phyloP scores from a whole-genome alignment of 2,888 invertebrate genomes.

The Hydrotaea diabolus region DNA sequence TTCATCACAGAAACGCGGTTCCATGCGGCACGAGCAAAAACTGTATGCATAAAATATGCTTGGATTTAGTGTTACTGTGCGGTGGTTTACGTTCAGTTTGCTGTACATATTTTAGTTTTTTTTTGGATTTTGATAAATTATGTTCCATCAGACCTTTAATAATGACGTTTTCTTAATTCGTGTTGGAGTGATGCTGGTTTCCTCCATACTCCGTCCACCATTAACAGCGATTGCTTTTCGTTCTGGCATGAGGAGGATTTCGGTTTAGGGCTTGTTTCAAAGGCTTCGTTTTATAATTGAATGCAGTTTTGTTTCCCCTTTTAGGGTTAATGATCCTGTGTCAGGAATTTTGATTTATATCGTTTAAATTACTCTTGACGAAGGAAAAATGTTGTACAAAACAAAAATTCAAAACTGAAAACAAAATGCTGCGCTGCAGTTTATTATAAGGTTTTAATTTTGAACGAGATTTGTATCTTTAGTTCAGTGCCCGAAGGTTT shows the following conservation, averaged over 20 bases:
- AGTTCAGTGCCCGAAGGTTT: background rate
- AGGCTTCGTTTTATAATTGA: slow-evolving; percentile 19
- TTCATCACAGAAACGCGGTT: background rate
- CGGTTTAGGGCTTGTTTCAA: slow-evolving; percentile 28
- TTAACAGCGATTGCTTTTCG: background rate
- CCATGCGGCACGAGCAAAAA: background rate
- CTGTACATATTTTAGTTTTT: too few species aligned
- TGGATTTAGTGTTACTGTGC: background rate
- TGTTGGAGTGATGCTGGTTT: background rate
- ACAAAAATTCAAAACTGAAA: slow-evolving; percentile 7
- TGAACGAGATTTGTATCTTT: background rate
- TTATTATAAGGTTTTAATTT: background rate
- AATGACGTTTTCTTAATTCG: slow-evolving; percentile 33
- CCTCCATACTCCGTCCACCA: background rate
- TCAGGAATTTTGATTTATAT: slow-evolving; percentile 62
- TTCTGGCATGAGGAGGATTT: background rate
- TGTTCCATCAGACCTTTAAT: slow-evolving; percentile 13
- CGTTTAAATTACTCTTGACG: slow-evolving; percentile 48
- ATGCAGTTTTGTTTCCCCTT: slow-evolving; percentile 19
- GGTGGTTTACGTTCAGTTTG: too few species aligned
- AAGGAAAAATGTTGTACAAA: background rate
- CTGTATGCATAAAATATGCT: slow-evolving; percentile 38
- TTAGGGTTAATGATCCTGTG: slow-evolving; percentile 58
- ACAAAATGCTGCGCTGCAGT: background rate
- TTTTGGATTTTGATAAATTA: slow-evolving; percentile 28